These are phyloP conservation scores for Nothura maculosa DNA, from an alignment of 2,797 vertebrate species.

Conservation along the genomic window DNA sequence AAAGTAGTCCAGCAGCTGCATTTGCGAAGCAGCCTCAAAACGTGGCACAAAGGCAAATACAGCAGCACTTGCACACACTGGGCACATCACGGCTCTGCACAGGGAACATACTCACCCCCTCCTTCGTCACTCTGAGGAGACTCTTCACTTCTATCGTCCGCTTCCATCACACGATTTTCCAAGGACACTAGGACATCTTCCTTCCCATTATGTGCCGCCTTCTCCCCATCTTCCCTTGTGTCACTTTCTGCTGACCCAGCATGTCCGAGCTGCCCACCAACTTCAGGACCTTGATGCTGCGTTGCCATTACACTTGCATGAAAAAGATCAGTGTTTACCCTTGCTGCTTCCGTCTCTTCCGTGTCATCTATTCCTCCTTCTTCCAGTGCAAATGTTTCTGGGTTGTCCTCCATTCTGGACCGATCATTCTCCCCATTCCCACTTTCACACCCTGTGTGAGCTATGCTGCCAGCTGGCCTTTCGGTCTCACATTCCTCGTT, in stretches of 20 bases:
- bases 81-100: background rate
- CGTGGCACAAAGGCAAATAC: fast-evolving
- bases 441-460: background rate
- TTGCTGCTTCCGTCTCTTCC: background rate
- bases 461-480: background rate
- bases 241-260: conserved; percentile 13
- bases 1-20: background rate
- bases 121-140: background rate
- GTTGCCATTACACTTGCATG: background rate
- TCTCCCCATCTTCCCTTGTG: conserved; percentile 21
- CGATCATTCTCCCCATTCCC: background rate
- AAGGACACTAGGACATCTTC: background rate
- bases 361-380: background rate
- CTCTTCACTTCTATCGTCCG: background rate
- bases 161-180: background rate
- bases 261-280: background rate
- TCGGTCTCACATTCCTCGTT: background rate
- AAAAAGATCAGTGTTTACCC: background rate
- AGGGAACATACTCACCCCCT: conserved; percentile 76
- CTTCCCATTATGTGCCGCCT: background rate
- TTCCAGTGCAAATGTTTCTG: background rate
- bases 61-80: background rate
- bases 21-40: background rate
- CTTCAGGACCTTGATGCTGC: background rate
- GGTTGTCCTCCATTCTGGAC: background rate